Conservation (phyloP, 2,888 invertebrate species). For the Serripes groenlandicus region DNA sequence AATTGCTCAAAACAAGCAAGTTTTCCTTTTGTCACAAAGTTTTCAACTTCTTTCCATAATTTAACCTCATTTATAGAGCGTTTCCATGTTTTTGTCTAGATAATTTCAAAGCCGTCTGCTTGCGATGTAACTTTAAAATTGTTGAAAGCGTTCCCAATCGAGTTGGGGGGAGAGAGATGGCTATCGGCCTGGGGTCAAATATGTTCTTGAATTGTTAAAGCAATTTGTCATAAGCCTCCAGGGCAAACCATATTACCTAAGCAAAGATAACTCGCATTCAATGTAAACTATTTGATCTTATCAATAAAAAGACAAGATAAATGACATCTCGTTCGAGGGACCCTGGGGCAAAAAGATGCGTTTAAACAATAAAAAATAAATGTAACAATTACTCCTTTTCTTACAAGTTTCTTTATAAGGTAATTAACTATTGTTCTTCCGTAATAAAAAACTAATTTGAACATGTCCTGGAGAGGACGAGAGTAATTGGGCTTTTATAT, state of each 20-base stretch:
- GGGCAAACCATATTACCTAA: constrained; percentile 2
- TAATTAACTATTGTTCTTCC: background rate
- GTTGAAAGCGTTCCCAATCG: too few species aligned
- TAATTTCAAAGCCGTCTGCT: too few species aligned
- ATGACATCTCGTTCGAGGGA: background rate
- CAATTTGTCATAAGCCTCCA: constrained; percentile 9
- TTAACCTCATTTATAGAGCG: too few species aligned
- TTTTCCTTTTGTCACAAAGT: too few species aligned
- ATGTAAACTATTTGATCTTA: constrained; percentile 16
- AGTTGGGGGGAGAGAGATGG: too few species aligned
- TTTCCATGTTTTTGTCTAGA: too few species aligned
- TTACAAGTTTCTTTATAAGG: background rate
- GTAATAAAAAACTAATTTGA: background rate
- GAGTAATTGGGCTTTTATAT: background rate
- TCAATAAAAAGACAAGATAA: constrained; percentile 2
- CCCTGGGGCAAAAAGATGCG: background rate
- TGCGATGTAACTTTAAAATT: too few species aligned
- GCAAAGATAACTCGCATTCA: constrained; percentile 16
- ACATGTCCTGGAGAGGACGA: background rate
- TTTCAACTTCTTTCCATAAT: too few species aligned
- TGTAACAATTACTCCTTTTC: background rate
- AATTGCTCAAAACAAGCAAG: too few species aligned
- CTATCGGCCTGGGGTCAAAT: background rate
- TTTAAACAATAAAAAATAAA: background rate
- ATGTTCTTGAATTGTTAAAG: constrained; percentile 14